Evolutionary conservation across 53 echinoderm and acorn worm species (phyloP).

Genomic region (Glandiceps talaboti): DNA sequence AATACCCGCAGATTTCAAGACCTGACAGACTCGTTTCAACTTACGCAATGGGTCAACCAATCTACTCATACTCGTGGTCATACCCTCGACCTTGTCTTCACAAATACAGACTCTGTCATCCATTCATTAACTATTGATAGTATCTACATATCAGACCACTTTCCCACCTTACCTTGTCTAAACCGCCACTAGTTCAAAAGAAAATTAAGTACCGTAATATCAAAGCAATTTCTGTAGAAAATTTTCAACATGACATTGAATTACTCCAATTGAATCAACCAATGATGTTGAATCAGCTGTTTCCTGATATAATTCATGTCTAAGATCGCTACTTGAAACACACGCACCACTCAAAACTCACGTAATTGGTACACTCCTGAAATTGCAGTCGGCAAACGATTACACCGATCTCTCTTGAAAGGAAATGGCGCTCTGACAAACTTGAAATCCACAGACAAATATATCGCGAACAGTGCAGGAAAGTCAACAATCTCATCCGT

Average conservation of each 20-base stretch:
- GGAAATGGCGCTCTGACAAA: background rate
- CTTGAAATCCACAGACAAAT: background rate
- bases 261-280: slow-evolving; percentile 7
- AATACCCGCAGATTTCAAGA: background rate
- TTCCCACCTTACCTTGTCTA: slow-evolving; percentile 17
- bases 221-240: slow-evolving; percentile 3
- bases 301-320: slow-evolving; percentile 2
- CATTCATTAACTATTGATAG: background rate
- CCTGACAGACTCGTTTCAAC: background rate
- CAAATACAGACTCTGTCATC: background rate
- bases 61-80: background rate
- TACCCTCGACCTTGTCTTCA: background rate
- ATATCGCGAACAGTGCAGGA: background rate
- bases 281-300: background rate
- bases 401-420: slow-evolving; percentile 9
- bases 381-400: slow-evolving; percentile 16
- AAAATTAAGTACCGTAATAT: slow-evolving; percentile 18
- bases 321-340: slow-evolving; percentile 1
- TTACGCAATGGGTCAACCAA: background rate
- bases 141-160: slow-evolving; percentile 30
- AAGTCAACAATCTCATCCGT: background rate
- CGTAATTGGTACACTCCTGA: slow-evolving; percentile 21
- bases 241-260: slow-evolving; percentile 18
- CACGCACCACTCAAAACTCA: slow-evolving; percentile 17
- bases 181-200: slow-evolving; percentile 23